Base-by-base conservation (phyloP, 2,888 invertebrate genomes). In the Noctua fimbriata region DNA sequence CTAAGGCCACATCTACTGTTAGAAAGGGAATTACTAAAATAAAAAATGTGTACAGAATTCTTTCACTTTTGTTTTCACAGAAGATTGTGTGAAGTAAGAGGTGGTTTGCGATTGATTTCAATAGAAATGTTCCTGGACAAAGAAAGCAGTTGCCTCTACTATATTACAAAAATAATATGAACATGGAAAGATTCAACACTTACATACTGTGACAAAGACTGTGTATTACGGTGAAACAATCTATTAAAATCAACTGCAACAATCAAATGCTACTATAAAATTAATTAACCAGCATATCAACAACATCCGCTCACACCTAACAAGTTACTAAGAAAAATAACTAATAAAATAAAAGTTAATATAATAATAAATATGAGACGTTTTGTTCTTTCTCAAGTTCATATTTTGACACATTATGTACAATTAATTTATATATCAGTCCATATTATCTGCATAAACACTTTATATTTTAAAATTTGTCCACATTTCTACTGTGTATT, bases 1-100 rank as follows among this genome's bases (percentile, higher is more conserved):
- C 84, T 94, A 95, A 95, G 95, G 95, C 95, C 94, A 95, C 94
- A 94, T 92, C 93, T 89, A 95, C 96, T 96, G 96, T 96, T 92
- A 86, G 84, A 92, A 92, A 91, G 92, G 93, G 92, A 95, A 94
- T 94, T 92, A 92, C 89, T 93, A 90, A 92, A 93, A 92, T 92
- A 91, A 91, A 91, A 47, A 92, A 92, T 93, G 92, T 93, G 88
- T 93, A 92, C 92, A 93, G 83, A 90, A 79, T 84, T 83, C 82
- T 86, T 86, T 87, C 82, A 77, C 78, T 87, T 88, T 86, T 84
- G 70, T 82, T 81, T 86, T 87, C 70, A 67, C 84, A 84, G 90
- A 88, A 88, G 88, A 83, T 81, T 81, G 74, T 81, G 82, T 85
- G 87, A 91, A 90, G 89, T 47, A 91, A 92, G 89, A 91, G 90